Evolutionary conservation across 2,113 vertebrate species (phyloP).

Genomic region (Daubentonia madagascariensis): DNA sequence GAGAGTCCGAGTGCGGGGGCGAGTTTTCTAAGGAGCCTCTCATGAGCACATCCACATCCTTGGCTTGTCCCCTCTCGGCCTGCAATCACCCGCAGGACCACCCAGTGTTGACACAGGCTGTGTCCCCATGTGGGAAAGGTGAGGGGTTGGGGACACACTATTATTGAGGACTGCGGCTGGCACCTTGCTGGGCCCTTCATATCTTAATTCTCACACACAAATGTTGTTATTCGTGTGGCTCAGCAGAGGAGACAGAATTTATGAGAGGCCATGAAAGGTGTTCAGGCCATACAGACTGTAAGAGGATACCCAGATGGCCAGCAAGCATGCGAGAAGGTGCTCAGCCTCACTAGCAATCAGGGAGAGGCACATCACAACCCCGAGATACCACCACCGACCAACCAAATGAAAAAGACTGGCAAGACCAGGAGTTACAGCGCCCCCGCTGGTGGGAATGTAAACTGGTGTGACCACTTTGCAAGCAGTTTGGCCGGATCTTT

Average conservation of each 20-base stretch:
- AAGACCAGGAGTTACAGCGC: not conserved
- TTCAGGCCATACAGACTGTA: not conserved
- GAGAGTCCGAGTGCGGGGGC: accelerated
- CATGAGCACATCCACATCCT: not conserved
- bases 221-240: not conserved
- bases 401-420: not conserved
- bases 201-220: not conserved
- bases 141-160: not conserved
- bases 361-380: not conserved
- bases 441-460: not conserved
- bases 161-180: not conserved
- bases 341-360: not conserved
- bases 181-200: not conserved
- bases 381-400: too few species aligned
- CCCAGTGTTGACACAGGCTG: not conserved
- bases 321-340: too few species aligned
- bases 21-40: not conserved
- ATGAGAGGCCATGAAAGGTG: not conserved
- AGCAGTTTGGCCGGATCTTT: not conserved
- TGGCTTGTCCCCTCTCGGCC: not conserved
- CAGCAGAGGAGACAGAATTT: not conserved
- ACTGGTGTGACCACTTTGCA: not conserved
- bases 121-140: not conserved
- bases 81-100: not conserved
- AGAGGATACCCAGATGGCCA: not conserved